Percentiles rank a stretch among this genome's conserved stretches.
Conservation (phyloP, 1,140 invertebrate genomes). For the Aphis craccivora region DNA sequence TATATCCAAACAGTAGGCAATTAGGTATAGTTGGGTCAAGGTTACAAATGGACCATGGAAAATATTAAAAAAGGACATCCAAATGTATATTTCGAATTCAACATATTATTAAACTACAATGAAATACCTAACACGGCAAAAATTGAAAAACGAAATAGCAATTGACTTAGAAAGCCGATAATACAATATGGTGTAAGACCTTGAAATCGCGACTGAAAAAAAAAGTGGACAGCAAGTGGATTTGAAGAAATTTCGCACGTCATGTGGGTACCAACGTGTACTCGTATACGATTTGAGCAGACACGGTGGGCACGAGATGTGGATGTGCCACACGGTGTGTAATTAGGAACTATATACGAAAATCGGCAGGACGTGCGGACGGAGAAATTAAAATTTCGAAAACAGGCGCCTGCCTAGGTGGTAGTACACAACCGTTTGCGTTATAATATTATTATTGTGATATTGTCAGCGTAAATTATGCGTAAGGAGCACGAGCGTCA, state of each 20-base stretch:
- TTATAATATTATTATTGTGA: neutral
- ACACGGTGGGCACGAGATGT: neutral
- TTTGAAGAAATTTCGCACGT: neutral
- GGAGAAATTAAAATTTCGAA: slow-evolving; percentile 18
- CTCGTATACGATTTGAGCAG: neutral
- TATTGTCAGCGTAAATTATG: neutral
- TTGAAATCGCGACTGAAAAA: neutral
- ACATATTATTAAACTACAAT: neutral
- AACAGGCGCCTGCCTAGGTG: neutral
- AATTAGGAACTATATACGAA: neutral
- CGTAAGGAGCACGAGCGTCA: slow-evolving; percentile 35
- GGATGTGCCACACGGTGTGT: neutral
- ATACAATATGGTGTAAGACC: neutral
- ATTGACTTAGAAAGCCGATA: slow-evolving; percentile 15
- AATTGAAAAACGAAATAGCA: neutral
- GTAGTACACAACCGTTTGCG: neutral
- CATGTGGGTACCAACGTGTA: neutral
- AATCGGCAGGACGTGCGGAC: neutral
- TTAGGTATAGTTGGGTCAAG: slow-evolving; percentile 36
- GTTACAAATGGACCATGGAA: slow-evolving; percentile 10
- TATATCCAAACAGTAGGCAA: slow-evolving; percentile 33
- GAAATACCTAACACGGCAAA: neutral
- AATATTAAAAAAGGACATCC: slow-evolving; percentile 7
- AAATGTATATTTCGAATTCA: neutral
- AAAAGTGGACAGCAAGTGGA: neutral